A percentile compares a stretch with the other conserved stretches of the same genome.
Conservation (phyloP, 1,140 invertebrate genomes). For the Pseudachorutes palmiensis region DNA sequence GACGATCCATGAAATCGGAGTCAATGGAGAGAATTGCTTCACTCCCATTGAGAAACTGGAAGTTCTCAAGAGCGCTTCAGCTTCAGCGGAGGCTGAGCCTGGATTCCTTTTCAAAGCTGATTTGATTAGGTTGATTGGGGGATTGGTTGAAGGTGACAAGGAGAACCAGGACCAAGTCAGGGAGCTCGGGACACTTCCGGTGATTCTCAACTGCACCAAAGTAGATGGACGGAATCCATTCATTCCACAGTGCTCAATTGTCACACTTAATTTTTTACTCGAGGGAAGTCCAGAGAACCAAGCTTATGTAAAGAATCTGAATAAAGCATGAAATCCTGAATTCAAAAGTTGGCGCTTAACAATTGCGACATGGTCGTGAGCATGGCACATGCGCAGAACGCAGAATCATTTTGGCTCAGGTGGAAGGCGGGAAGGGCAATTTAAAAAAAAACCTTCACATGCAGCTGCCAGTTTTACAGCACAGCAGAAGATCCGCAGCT, state of each 20-base stretch:
- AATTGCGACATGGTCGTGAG: too few relatives aligned
- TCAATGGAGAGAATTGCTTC: neutral
- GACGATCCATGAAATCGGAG: conserved; percentile 9
- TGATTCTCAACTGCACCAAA: conserved; percentile 13
- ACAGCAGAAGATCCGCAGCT: too few relatives aligned
- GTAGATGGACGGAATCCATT: conserved; percentile 17
- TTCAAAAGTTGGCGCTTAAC: too few relatives aligned
- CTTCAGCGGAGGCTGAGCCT: neutral
- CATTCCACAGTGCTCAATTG: conserved; percentile 10
- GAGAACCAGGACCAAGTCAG: neutral
- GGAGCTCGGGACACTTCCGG: neutral
- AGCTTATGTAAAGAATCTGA: neutral
- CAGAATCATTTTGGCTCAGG: too few relatives aligned
- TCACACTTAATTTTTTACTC: neutral
- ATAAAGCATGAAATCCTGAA: too few relatives aligned
- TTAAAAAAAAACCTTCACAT: too few relatives aligned
- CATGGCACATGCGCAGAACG: too few relatives aligned
- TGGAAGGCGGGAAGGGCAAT: too few relatives aligned
- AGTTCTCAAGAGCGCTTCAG: neutral
- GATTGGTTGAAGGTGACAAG: neutral
- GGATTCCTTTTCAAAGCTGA: conserved; percentile 11
- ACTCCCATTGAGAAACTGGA: conserved; percentile 14
- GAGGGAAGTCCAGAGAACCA: conserved; percentile 12
- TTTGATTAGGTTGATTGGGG: conserved; percentile 7
- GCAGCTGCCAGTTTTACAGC: too few relatives aligned